These are phyloP conservation scores for Ailuropoda melanoleuca DNA, from an alignment of 2,113 vertebrate genomes.

Conservation along the genomic window DNA sequence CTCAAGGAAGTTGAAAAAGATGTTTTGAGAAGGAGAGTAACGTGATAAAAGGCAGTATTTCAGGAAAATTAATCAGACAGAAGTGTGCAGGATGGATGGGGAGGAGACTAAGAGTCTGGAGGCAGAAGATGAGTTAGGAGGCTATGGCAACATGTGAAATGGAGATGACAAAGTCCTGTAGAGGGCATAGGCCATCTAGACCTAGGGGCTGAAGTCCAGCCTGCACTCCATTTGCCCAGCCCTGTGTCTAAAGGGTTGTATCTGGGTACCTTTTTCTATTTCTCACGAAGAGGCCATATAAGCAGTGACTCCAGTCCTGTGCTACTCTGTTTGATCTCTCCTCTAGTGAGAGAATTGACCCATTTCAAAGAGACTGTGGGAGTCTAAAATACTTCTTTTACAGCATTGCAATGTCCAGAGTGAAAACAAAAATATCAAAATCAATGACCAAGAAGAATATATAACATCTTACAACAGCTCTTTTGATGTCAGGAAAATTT, in stretches of 20 bases:
- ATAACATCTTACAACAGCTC: neutral
- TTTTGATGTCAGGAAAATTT: constrained; percentile 33
- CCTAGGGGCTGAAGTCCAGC: neutral
- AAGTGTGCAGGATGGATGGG: neutral
- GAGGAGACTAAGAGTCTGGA: neutral
- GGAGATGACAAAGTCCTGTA: neutral
- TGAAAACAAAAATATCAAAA: constrained; percentile 47
- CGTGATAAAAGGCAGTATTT: neutral
- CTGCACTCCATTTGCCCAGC: neutral
- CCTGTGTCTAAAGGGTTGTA: neutral
- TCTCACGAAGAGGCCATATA: neutral
- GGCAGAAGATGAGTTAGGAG: neutral
- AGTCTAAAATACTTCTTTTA: constrained; percentile 32
- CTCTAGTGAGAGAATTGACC: neutral
- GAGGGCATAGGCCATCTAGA: neutral
- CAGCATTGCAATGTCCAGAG: neutral
- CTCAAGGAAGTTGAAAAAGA: constrained; percentile 5
- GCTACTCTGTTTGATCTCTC: neutral
- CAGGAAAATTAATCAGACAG: neutral
- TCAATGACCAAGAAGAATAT: constrained; percentile 38
- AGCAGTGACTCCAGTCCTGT: neutral
- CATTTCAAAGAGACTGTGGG: constrained; percentile 13
- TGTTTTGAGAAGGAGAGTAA: neutral
- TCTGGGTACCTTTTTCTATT: neutral
- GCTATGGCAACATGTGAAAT: neutral